These are phyloP conservation scores for Ephydatia muelleri DNA, from an alignment of 37 sponge, comb jelly and placozoan genomes.

Conservation along the genomic window DNA sequence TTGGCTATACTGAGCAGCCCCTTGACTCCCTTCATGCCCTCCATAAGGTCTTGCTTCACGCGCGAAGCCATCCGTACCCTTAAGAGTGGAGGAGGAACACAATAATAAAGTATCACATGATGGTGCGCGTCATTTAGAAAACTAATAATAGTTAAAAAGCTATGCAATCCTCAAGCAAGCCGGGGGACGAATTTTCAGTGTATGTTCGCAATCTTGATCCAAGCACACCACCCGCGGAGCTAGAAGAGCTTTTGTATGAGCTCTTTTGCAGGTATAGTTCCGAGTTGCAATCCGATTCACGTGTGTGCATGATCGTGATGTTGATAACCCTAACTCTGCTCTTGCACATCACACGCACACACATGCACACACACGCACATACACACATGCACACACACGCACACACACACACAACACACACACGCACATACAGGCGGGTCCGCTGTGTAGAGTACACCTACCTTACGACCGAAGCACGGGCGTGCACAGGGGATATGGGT, in stretches of 20 bases:
- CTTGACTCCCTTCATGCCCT: conserved; percentile 29
- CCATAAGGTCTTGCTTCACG: conserved; percentile 6
- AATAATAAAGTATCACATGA: not conserved
- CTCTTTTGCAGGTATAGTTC: conserved; percentile 66
- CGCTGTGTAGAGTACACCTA: conserved; percentile 38
- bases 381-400: too few species aligned
- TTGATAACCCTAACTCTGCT: not conserved
- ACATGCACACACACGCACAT: too few species aligned
- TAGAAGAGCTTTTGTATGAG: conserved; percentile 73
- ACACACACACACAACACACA: not conserved
- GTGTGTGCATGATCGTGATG: not conserved
- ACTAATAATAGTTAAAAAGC: not conserved
- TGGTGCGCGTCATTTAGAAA: not conserved
- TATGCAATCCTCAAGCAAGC: not conserved
- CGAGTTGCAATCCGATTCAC: too few species aligned
- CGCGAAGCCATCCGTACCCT: not conserved
- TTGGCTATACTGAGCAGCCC: conserved; percentile 4
- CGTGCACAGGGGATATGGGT: conserved; percentile 50
- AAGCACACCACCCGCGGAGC: conserved; percentile 21
- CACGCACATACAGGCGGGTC: conserved; percentile 52
- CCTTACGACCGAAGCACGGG: conserved; percentile 23
- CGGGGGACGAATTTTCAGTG: conserved; percentile 33
- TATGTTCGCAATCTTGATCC: conserved; percentile 55
- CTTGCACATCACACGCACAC: not conserved
- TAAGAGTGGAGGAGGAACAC: not conserved